These are phyloP conservation scores for Drosophila elegans DNA, from an alignment of 1,140 invertebrate species.

Conservation along the genomic window DNA sequence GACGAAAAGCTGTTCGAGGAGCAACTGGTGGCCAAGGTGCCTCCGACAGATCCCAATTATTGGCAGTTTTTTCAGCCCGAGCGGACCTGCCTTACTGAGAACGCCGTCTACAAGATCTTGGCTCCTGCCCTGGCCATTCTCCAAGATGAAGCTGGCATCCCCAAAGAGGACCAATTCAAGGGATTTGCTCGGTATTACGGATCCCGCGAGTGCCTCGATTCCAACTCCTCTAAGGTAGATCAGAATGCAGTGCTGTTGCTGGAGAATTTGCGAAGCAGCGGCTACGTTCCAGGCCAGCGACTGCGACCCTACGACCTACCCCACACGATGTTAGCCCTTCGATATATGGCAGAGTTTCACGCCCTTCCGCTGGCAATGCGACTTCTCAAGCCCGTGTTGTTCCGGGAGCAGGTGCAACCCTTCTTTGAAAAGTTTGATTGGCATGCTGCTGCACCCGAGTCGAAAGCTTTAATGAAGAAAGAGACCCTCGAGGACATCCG, in stretches of 20 bases:
- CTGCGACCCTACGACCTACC: conserved; percentile 85
- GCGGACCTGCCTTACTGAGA: conserved; percentile 87
- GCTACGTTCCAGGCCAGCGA: conserved; percentile 85
- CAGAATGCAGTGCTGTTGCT: conserved; percentile 86
- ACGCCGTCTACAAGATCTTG: conserved; percentile 86
- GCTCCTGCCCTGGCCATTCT: conserved; percentile 85
- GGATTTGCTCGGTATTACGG: conserved; percentile 86
- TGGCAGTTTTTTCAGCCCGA: conserved; percentile 86
- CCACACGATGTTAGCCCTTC: conserved; percentile 85
- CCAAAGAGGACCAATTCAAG: conserved; percentile 82
- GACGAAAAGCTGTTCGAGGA: conserved; percentile 7
- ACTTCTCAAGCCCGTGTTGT: conserved; percentile 85
- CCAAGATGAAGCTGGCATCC: conserved; percentile 85
- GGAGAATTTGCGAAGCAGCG: conserved; percentile 86
- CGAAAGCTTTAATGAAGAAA: conserved; percentile 54
- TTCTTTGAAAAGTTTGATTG: conserved; percentile 77
- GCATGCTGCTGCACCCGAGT: conserved; percentile 57
- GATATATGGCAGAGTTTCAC: conserved; percentile 87
- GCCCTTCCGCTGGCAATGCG: conserved; percentile 86
- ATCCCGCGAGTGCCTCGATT: conserved; percentile 84
- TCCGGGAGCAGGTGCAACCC: conserved; percentile 84
- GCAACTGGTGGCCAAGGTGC: conserved; percentile 87
- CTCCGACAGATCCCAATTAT: conserved; percentile 86
- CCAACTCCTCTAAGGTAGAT: conserved; percentile 84
- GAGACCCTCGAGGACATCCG: conserved; percentile 59